A percentile compares a stretch with the other conserved stretches of the same genome.
Conservation (phyloP, 2,888 invertebrate genomes). For the Theretra japonica region DNA sequence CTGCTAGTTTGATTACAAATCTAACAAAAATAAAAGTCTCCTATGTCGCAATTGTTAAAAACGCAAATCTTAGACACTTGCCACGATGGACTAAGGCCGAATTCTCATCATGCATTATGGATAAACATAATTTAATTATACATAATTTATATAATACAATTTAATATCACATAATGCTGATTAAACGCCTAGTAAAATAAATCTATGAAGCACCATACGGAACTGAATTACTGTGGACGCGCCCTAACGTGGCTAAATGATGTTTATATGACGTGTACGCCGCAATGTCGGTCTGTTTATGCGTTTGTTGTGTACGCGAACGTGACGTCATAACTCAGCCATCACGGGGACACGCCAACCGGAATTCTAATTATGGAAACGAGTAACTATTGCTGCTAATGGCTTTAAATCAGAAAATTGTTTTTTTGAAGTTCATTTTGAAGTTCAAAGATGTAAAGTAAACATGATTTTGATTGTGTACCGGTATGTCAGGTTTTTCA, state of each 20-base stretch:
- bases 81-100: too few species aligned
- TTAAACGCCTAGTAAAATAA: background rate
- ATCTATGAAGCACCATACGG: background rate
- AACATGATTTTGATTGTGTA: too few species aligned
- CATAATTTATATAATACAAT: too few species aligned
- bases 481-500: too few species aligned
- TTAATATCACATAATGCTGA: background rate
- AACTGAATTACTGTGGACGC: background rate
- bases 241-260: conserved; percentile 1
- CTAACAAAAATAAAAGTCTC: too few species aligned
- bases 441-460: too few species aligned
- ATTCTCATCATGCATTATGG: too few species aligned
- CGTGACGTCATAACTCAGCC: conserved; percentile 18
- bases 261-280: conserved; percentile 3
- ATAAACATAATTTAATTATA: too few species aligned
- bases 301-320: conserved; percentile 3
- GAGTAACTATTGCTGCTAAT: conserved; percentile 12
- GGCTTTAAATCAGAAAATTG: background rate
- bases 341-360: conserved; percentile 1
- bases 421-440: too few species aligned
- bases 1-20: too few species aligned
- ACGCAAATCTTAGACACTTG: too few species aligned
- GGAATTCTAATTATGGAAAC: conserved; percentile 25
- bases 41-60: too few species aligned
- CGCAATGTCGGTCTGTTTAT: conserved; percentile 4